Base-by-base conservation (phyloP, 2,888 invertebrate genomes). In the Parasteatoda lunata region DNA sequence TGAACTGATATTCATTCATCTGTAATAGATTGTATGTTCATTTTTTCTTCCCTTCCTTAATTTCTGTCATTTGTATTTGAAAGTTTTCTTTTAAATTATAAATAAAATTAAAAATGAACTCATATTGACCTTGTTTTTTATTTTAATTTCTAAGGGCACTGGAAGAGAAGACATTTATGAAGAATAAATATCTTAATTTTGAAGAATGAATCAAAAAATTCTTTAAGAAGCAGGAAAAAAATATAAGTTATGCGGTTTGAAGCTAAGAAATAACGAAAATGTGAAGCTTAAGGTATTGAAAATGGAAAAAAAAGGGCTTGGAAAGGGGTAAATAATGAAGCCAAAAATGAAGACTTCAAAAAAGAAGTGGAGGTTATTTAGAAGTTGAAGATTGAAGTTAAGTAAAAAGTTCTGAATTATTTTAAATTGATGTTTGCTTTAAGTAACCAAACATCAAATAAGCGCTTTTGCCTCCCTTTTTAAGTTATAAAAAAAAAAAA, bases 91-190 rank as follows among this genome's bases (percentile, higher is more conserved):
- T 73, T 77, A 72, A 66, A 30, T 30, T 45, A 68, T 64, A 66
- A 82, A 73, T 75, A 76, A 79, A 15, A 87, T 83, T 88, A 88
- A 88, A 88, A 79, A 48, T 69, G 78, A 51, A 65, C 79, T 79
- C 75, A 82, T 71, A 88, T 83, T 88, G 82, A 88, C 72, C 83
- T 83, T 83, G 82, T 78, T 88, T 88, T 88, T 88, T 88, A 83
- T 88, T 88, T 88, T 69, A 88, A 83, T 88, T 88, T 76, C 83
- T 83, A 88, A 88, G 88, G 88, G 77, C 76, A 70, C 88, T 49
- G 66, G 88, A 66, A 80, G 30, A 83, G 83, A 88, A 88, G 88
- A 82, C 78, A 83, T 75, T 47, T 70, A 49, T 68, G 78, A 83
- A 88, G 88, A 83, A 73, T 82, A 77, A 82, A 65, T 66, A 79